Evolutionary conservation across 53 echinoderm and acorn worm genomes (phyloP).

Genomic region (Henricia sp.): DNA sequence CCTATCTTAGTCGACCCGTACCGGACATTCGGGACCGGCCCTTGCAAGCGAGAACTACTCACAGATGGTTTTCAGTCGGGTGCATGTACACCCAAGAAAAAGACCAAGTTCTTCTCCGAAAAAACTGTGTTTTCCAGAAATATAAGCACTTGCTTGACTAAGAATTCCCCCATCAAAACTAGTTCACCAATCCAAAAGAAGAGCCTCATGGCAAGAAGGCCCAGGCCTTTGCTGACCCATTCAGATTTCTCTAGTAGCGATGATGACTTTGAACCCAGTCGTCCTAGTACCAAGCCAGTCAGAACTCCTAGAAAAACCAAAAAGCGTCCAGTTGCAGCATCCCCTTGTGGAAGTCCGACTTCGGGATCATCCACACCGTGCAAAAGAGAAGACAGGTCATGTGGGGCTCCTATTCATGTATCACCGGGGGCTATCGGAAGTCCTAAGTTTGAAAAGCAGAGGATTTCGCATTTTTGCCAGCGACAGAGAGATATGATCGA

Average conservation of each 20-base stretch:
- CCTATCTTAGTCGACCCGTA: conserved; percentile 36
- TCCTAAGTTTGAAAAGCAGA: not conserved
- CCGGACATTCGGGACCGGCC: not conserved
- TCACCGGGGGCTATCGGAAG: not conserved
- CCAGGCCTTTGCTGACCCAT: not conserved
- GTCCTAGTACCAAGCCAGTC: not conserved
- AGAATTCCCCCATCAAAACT: not conserved
- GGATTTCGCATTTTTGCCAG: not conserved
- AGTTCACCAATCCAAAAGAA: not conserved
- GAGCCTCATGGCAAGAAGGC: not conserved
- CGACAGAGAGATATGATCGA: conserved; percentile 20
- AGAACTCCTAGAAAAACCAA: conserved; percentile 3
- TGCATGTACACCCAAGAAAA: no score
- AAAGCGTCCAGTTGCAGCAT: no score
- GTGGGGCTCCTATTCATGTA: conserved; percentile 17
- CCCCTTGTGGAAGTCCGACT: not conserved
- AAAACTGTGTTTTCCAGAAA: no score
- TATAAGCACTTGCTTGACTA: no score
- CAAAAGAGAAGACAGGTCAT: conserved; percentile 4
- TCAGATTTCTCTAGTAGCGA: conserved; percentile 43
- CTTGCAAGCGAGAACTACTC: conserved; percentile 7
- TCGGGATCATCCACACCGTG: not conserved
- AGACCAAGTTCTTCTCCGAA: no score
- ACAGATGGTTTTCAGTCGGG: no score
- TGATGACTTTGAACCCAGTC: conserved; percentile 6